Evolutionary conservation across 2,888 invertebrate species (phyloP).

Genomic region (Seira musarum): DNA sequence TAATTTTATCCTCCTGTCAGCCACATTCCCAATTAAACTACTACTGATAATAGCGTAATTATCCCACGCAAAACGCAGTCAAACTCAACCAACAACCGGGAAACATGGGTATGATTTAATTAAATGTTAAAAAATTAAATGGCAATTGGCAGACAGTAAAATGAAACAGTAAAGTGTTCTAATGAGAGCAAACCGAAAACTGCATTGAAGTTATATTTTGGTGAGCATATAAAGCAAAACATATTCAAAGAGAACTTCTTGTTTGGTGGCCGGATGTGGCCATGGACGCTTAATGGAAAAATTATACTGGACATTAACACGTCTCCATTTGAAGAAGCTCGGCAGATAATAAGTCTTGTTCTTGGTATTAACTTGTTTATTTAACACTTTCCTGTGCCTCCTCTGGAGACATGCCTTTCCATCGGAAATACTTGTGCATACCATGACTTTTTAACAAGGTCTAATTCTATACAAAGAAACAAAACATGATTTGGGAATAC

Average conservation of each 20-base stretch:
- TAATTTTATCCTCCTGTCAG: no score
- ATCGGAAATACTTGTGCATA: not conserved
- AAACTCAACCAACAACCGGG: no score
- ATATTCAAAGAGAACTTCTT: not conserved
- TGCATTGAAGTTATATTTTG: not conserved
- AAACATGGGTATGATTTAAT: no score
- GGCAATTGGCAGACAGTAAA: no score
- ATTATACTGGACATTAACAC: conserved; percentile 6
- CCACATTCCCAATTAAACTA: no score
- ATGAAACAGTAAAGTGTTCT: not conserved
- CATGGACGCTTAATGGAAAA: conserved; percentile 3
- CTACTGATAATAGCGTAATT: no score
- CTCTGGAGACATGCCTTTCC: not conserved
- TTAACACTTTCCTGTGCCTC: not conserved
- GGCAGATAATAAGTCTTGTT: not conserved
- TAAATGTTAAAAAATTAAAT: no score
- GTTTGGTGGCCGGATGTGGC: conserved; percentile 33
- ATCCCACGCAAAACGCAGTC: no score
- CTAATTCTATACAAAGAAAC: not conserved
- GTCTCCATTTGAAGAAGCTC: not conserved
- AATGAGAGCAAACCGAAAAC: not conserved
- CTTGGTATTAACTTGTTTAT: not conserved
- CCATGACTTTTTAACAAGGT: not conserved
- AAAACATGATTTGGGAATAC: not conserved
- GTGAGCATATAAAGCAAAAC: not conserved